These are phyloP conservation scores for Sinelater perroti DNA, from an alignment of 2,888 invertebrate genomes.

Conservation along the genomic window DNA sequence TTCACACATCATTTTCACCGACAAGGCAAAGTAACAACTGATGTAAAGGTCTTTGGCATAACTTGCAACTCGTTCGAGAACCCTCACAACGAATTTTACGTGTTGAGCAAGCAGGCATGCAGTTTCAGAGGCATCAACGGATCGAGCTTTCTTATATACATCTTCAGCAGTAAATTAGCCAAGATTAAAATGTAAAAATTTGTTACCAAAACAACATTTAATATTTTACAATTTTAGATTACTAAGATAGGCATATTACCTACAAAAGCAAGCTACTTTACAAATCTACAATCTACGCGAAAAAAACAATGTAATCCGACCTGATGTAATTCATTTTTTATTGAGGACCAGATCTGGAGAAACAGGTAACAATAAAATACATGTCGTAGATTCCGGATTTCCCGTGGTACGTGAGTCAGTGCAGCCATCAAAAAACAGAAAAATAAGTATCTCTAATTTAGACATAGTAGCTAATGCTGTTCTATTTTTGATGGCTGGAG, in stretches of 20 bases:
- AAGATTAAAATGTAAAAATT: background rate
- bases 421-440: constrained; percentile 1
- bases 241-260: background rate
- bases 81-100: constrained; percentile 50
- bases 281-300: constrained; percentile 50
- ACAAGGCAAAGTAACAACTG: constrained; percentile 33
- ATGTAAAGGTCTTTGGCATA: constrained; percentile 55
- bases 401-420: constrained; percentile 1
- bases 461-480: constrained; percentile 10
- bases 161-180: background rate
- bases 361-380: constrained; percentile 44
- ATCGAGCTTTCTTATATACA: background rate
- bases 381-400: constrained; percentile 13
- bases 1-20: constrained; percentile 45
- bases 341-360: constrained; percentile 62
- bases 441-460: background rate
- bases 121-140: background rate
- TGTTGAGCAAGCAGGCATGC: constrained; percentile 17
- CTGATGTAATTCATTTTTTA: constrained; percentile 66
- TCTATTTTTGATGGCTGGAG: background rate
- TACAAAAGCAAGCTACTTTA: background rate
- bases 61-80: constrained; percentile 49
- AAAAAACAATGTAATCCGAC: constrained; percentile 60
- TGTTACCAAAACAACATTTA: background rate
- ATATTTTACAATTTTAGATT: background rate